Conservation (phyloP, 2,888 invertebrate genomes). For the Drosophila prostipennis region DNA sequence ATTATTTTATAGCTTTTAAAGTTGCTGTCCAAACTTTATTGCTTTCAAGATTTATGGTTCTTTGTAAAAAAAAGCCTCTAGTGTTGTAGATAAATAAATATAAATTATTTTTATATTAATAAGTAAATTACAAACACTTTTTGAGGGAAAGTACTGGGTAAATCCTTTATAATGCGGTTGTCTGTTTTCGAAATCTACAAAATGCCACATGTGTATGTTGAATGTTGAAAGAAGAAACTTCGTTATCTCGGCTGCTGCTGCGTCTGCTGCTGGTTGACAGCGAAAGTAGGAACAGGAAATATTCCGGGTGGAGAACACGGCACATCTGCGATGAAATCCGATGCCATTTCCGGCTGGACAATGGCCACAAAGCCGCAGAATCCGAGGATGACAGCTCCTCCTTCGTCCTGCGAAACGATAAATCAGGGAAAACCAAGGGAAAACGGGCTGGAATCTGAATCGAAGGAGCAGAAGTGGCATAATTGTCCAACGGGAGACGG, state of each 20-base stretch:
- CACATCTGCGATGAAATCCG: constrained; percentile 13
- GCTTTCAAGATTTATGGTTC: not conserved
- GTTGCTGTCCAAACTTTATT: not conserved
- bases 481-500: constrained; percentile 21
- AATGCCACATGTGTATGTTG: constrained; percentile 1
- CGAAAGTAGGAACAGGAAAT: constrained; percentile 17
- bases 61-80: not conserved
- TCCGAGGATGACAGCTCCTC: constrained; percentile 6
- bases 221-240: constrained; percentile 1
- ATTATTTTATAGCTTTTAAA: not conserved
- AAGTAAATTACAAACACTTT: no score
- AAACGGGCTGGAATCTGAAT: not conserved
- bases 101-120: no score
- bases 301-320: not conserved
- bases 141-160: not conserved
- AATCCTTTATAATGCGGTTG: not conserved
- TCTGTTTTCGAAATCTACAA: constrained; percentile 1
- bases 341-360: constrained; percentile 27
- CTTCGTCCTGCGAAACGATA: constrained; percentile 2
- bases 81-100: no score
- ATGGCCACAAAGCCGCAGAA: constrained; percentile 13
- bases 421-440: constrained; percentile 5
- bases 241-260: constrained; percentile 2
- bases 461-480: constrained; percentile 7
- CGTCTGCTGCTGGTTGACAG: constrained; percentile 1